Evolutionary conservation across 2,797 vertebrate genomes (phyloP).

Genomic region (Chaetodon trifasciatus): DNA sequence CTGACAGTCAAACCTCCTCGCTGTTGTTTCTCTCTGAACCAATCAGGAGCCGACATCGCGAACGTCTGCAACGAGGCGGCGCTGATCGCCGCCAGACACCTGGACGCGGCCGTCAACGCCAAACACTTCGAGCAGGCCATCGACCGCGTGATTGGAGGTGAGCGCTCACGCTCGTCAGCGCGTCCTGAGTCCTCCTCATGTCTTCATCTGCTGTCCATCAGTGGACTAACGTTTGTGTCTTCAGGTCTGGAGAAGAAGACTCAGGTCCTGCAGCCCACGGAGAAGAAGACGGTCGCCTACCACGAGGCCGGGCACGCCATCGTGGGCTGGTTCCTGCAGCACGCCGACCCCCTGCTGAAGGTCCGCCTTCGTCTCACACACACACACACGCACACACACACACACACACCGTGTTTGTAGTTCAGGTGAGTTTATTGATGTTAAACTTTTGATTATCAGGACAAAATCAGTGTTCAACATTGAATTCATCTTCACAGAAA

Average conservation of each 20-base stretch:
- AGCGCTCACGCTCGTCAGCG: not conserved
- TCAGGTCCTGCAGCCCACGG: constrained; percentile 85
- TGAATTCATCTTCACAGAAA: no score
- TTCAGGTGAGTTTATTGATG: not conserved
- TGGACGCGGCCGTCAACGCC: constrained; percentile 69
- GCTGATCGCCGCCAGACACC: constrained; percentile 84
- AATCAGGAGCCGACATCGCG: constrained; percentile 82
- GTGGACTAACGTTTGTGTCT: not conserved
- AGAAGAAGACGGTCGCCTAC: constrained; percentile 86
- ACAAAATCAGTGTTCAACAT: not conserved
- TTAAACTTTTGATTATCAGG: not conserved
- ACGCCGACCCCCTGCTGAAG: constrained; percentile 87
- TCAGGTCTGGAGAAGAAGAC: constrained; percentile 89
- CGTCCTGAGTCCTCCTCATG: no score
- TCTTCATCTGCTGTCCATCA: no score
- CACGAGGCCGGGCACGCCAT: constrained; percentile 87
- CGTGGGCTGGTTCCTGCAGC: constrained; percentile 87
- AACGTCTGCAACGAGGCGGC: constrained; percentile 88
- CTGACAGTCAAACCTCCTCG: no score
- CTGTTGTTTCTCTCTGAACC: not conserved
- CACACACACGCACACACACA: not conserved
- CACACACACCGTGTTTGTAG: not conserved
- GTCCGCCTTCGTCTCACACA: constrained; percentile 45
- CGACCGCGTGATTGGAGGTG: constrained; percentile 88
- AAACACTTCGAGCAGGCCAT: constrained; percentile 89